Conservation (phyloP, 2,113 vertebrate genomes). For the Nicator chloris region DNA sequence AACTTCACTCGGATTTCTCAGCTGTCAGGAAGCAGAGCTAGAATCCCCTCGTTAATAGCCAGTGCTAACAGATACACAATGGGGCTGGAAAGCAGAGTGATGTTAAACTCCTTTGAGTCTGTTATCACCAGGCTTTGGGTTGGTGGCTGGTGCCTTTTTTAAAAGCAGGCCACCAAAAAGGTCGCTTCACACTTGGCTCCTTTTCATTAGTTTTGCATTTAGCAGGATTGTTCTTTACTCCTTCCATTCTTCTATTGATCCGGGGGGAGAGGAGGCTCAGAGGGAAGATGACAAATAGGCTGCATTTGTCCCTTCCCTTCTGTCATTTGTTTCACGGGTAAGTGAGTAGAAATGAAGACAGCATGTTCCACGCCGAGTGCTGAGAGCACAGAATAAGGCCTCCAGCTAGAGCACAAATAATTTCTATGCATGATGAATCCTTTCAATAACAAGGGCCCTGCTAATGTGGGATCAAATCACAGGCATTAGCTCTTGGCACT, state of each 20-base stretch:
- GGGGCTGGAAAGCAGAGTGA: background rate
- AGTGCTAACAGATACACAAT: background rate
- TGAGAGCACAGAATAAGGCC: conserved; percentile 31
- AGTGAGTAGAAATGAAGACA: conserved; percentile 58
- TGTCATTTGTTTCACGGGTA: conserved; percentile 64
- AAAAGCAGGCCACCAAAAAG: background rate
- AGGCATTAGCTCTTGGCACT: conserved; percentile 35
- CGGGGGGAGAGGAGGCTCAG: background rate
- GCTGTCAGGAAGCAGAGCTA: background rate
- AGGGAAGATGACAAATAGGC: conserved; percentile 21
- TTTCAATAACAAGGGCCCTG: conserved; percentile 63
- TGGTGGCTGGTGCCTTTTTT: background rate
- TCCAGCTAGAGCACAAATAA: conserved; percentile 61
- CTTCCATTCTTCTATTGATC: conserved; percentile 18
- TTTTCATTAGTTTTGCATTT: conserved; percentile 7
- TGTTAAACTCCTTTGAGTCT: background rate
- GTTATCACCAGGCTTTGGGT: background rate
- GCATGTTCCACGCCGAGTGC: background rate
- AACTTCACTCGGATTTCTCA: background rate
- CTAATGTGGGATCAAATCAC: conserved; percentile 49
- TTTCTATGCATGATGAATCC: conserved; percentile 72
- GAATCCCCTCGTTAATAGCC: background rate
- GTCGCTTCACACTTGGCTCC: background rate
- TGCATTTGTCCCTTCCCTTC: conserved; percentile 34
- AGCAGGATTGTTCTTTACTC: conserved; percentile 7